Evolutionary conservation across 2,888 invertebrate species (phyloP).

Genomic region (Mythimna ferrago): DNA sequence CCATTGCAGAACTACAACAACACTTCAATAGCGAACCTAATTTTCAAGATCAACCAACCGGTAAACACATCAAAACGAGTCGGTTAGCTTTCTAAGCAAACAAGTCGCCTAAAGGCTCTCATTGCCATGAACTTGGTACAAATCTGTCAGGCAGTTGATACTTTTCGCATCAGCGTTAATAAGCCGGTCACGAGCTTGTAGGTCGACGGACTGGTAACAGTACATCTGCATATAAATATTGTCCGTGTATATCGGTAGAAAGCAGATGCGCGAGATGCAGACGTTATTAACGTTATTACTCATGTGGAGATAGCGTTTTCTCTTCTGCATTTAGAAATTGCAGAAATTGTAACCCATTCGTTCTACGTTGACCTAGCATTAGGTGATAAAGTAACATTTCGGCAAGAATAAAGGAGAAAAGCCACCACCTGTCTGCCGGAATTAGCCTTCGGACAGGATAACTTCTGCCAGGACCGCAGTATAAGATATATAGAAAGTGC

Average conservation of each 20-base stretch:
- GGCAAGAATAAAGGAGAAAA: background rate
- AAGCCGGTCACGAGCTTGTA: constrained; percentile 74
- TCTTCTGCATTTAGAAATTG: background rate
- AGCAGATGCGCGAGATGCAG: constrained; percentile 30
- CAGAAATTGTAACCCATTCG: background rate
- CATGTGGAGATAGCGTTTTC: constrained; percentile 18
- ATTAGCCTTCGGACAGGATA: too few relatives aligned
- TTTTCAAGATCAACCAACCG: constrained; percentile 52
- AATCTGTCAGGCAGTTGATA: constrained; percentile 47
- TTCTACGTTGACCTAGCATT: background rate
- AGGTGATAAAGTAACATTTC: background rate
- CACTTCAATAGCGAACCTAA: background rate
- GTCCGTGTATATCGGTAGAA: constrained; percentile 45
- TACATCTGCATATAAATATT: constrained; percentile 60
- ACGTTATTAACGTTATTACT: constrained; percentile 22
- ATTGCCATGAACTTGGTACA: constrained; percentile 71
- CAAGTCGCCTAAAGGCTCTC: constrained; percentile 43
- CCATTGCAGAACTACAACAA: background rate
- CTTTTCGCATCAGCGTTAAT: constrained; percentile 69
- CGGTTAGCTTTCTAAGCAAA: constrained; percentile 50
- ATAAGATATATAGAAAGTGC: background rate
- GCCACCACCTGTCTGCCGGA: background rate
- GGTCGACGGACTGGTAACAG: constrained; percentile 77
- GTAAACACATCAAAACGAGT: constrained; percentile 42
- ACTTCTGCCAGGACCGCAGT: too few relatives aligned